Base-by-base conservation (phyloP, 1,140 invertebrate genomes). In the Bombus ignitus region DNA sequence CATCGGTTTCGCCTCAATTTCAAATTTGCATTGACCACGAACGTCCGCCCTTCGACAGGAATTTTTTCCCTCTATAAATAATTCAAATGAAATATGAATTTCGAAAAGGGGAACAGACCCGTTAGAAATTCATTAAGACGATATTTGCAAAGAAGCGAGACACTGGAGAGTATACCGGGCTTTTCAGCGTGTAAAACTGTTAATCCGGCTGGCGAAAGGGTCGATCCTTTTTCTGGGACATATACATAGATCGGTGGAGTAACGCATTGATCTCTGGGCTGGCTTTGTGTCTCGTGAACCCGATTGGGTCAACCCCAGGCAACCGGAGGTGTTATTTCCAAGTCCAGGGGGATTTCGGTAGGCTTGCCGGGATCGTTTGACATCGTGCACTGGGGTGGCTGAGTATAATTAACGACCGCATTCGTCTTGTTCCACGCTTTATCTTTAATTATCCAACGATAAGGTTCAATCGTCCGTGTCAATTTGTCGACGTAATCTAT, bases 381-480 rank as follows among this genome's bases (percentile, higher is more conserved):
- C 68, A 85, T 83, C 42, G 74, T 47, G 32, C 53, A 75, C 3
- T 0, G 10, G 37, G 44, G 47, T 35, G 73, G 25, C 39, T 12
- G 80, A 6, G 57, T 81, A 85, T 78, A 81, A 83, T 87, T 87
- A 89, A 87, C 81, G 62, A 37, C 62, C 66, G n/a, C 78, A 74
- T 81, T 44, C 77, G 57, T 89, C 81, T 89, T 28, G 70, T 39
- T 70, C 22, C 22, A 32, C 28, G 66, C 32, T 66, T 62, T 81
- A 66, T 85, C 78, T 85, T 77, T 89, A 83, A 89, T 89, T 89
- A 81, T 65, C 76, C 53, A 10, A 35, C 57, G 78, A 74, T 81
- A 74, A 66, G 44, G 81, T 85, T 85, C 78, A 75, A 85, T 81
- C 66, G 72, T 6, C 28, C 25, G 32, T n/a, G 57, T 57, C 37